Evolutionary conservation across 1,140 invertebrate genomes (phyloP), one percentile per base, ranked within the genome.

Genomic region (Drosophila guanche): DNA sequence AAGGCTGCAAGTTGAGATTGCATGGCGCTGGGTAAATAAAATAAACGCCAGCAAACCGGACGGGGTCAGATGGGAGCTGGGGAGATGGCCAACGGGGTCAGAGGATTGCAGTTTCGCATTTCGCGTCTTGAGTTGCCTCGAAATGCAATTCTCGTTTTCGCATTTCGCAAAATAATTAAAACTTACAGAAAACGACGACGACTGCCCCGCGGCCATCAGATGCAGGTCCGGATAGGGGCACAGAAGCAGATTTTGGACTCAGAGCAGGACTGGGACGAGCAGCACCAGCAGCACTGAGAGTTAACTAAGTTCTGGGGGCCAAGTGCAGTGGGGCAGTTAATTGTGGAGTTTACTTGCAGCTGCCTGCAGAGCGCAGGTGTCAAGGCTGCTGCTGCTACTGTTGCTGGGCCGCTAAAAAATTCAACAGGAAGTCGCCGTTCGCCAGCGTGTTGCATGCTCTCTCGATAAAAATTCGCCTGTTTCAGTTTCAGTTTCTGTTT

Each of bases 101-200:
- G 46, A 45, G 27, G 23, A 54, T 67, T 60, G 71, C 62, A 76
- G 60, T 62, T 76, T 69, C 63, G 33, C 50, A 51, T 74, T 73
- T 70, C 59, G 70, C 54, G 66, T 69, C 66, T 56, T 27, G 66
- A 33, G 47, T 54, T 67, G 75, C 65, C 50, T 79, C 57, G 76
- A 79, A 76, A 85, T 84, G 76, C 77, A 86, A 86, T 85, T 86
- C 85, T 73, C 83, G 83, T 88, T 84, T 84, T 88, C 61, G 83
- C 81, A 81, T 88, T 86, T 86, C 76, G 68, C 76, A 76, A 86
- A 86, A 86, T 86, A 86, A 86, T 86, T 86, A 86, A 86, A 76
- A 88, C 54, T 86, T 86, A 78, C 86, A 76, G 74, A 70, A 75
- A 70, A 72, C 51, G 65, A 69, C 59, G 65, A 72, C 51, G 65